Percentiles rank a stretch among this genome's conserved stretches.
phyloP scores from a whole-genome alignment of 92 coral and sea anemone genomes.

The Plumapathes pennacea region DNA sequence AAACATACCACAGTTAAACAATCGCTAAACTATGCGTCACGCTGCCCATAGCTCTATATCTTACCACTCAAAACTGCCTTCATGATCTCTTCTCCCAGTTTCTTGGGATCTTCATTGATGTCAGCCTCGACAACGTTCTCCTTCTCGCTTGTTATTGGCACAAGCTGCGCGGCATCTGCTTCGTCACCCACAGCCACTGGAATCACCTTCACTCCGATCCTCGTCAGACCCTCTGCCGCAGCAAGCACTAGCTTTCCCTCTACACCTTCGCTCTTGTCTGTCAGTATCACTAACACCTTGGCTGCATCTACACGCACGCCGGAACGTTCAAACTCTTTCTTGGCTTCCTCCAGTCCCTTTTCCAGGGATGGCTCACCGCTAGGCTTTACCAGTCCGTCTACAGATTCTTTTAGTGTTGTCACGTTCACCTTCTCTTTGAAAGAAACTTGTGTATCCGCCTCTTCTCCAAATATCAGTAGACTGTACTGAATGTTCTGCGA shows the following conservation, averaged over 20 bases:
- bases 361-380: constrained; percentile 39
- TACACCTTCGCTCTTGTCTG: constrained; percentile 43
- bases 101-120: constrained; percentile 48
- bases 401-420: constrained; percentile 7
- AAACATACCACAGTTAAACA: no score
- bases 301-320: constrained; percentile 50
- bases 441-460: constrained; percentile 12
- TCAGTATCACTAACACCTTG: constrained; percentile 58
- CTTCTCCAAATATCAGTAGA: constrained; percentile 22
- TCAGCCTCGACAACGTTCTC: constrained; percentile 38
- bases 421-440: constrained; percentile 23
- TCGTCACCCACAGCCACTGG: constrained; percentile 74
- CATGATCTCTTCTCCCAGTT: constrained; percentile 70
- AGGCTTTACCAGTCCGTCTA: constrained; percentile 3
- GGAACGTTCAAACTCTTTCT: constrained; percentile 32
- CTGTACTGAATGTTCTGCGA: constrained; percentile 17
- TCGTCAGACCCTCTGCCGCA: constrained; percentile 36
- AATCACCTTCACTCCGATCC: constrained; percentile 64
- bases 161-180: constrained; percentile 47
- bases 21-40: no score
- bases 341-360: constrained; percentile 39
- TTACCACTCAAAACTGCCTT: constrained; percentile 55
- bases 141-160: constrained; percentile 47
- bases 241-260: constrained; percentile 36
- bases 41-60: no score